Conservation (phyloP, 2,888 invertebrate genomes). For the Lasioglossum malachurum region DNA sequence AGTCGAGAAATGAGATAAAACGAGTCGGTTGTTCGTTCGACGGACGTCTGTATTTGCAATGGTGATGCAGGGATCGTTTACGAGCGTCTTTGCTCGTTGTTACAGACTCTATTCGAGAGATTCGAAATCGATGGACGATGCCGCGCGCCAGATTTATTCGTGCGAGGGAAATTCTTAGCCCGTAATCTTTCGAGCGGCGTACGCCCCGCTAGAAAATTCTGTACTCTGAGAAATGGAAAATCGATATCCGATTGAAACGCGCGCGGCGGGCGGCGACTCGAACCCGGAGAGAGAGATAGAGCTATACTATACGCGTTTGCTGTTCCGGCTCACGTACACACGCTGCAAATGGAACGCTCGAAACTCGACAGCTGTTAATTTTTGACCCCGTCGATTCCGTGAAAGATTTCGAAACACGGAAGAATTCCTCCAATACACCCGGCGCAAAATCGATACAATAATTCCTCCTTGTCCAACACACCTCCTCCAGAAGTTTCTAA, state of each 20-base stretch:
- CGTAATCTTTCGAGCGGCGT: conserved; percentile 29
- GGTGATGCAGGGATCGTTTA: not conserved
- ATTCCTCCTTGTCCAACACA: not conserved
- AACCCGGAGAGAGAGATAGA: not conserved
- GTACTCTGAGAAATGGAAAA: conserved; percentile 37
- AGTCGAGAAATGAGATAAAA: not conserved
- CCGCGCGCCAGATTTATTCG: conserved; percentile 26
- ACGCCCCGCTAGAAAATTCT: conserved; percentile 23
- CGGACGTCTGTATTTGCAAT: not conserved
- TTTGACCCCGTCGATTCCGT: not conserved
- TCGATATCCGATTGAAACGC: conserved; percentile 33
- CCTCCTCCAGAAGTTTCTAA: not conserved
- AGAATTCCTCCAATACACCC: not conserved
- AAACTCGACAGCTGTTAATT: conserved; percentile 26
- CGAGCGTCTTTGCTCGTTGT: conserved; percentile 15
- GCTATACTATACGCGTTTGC: not conserved
- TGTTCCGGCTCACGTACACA: conserved; percentile 9
- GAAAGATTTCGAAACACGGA: conserved; percentile 6
- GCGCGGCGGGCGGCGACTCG: conserved; percentile 7
- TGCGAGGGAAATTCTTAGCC: conserved; percentile 19
- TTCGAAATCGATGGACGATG: conserved; percentile 28
- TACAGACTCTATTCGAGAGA: conserved; percentile 25
- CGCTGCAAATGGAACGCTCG: conserved; percentile 15
- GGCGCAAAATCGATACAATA: not conserved
- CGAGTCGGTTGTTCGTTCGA: not conserved